A percentile compares a stretch with the other conserved stretches of the same genome.
Conservation (phyloP, 2,797 vertebrate genomes). For the Gadopsis bispinosus region DNA sequence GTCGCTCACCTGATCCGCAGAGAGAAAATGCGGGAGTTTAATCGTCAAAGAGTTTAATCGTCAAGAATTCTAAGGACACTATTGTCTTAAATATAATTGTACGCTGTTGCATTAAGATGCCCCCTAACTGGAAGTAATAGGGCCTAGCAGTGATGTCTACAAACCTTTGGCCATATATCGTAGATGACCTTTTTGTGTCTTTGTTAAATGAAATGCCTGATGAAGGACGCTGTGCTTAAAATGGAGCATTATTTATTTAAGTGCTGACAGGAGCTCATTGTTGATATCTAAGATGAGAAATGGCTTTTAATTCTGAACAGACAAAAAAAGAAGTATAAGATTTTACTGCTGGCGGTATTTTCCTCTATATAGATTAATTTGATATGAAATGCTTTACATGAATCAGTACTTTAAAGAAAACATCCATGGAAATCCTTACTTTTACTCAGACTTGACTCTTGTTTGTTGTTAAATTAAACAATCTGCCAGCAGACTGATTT, state of each 20-base stretch:
- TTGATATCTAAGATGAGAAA: background rate
- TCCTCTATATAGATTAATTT: background rate
- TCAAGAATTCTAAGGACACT: too few relatives aligned
- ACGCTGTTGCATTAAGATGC: too few relatives aligned
- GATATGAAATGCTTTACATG: background rate
- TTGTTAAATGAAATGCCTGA: background rate
- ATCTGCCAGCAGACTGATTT: background rate
- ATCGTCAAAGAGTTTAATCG: background rate
- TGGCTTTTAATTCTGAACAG: too few relatives aligned
- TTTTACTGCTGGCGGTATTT: background rate
- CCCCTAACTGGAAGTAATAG: too few relatives aligned
- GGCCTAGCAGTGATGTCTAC: background rate
- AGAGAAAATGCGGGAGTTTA: background rate
- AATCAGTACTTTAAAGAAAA: background rate
- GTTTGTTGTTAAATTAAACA: background rate
- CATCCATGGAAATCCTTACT: background rate
- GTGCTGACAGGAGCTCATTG: background rate
- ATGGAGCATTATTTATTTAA: too few relatives aligned
- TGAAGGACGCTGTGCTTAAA: background rate
- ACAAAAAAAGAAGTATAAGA: background rate
- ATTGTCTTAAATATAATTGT: too few relatives aligned
- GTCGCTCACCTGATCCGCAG: slow-evolving; percentile 44
- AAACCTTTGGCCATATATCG: background rate
- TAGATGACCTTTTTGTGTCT: background rate
- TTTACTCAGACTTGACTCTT: background rate